Conservation (phyloP, 2,113 vertebrate species). For the Callipepla squamata region DNA sequence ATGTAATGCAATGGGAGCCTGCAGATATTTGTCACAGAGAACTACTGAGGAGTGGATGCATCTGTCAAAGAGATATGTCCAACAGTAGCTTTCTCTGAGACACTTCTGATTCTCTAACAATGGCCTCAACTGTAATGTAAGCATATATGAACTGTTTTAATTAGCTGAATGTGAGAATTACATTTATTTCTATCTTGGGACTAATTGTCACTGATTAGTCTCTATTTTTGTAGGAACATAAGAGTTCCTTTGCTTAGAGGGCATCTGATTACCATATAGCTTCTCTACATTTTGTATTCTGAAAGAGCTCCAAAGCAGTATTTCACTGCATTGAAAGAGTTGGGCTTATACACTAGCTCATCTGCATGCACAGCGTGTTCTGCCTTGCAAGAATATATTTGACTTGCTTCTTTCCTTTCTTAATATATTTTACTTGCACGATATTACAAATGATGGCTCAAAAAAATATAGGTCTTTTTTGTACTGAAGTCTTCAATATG, state of each 20-base stretch:
- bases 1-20: not conserved
- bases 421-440: not conserved
- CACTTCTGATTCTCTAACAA: not conserved
- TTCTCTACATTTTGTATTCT: slow-evolving; percentile 1
- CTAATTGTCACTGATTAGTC: not conserved
- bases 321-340: not conserved
- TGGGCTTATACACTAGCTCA: not conserved
- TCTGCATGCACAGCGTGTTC: not conserved
- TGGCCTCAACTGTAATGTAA: not conserved
- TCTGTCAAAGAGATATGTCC: not conserved
- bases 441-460: not conserved
- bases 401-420: not conserved
- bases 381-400: slow-evolving; percentile 39
- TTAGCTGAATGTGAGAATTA: not conserved
- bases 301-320: not conserved
- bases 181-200: not conserved
- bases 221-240: slow-evolving; percentile 7
- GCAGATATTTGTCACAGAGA: not conserved
- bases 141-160: not conserved
- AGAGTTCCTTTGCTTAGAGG: not conserved
- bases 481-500: not conserved
- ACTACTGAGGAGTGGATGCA: not conserved
- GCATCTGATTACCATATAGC: not conserved
- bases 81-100: not conserved
- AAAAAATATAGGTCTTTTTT: not conserved